phyloP scores from a whole-genome alignment of 2,113 vertebrate species.

The Chlorodrepanis virens region DNA sequence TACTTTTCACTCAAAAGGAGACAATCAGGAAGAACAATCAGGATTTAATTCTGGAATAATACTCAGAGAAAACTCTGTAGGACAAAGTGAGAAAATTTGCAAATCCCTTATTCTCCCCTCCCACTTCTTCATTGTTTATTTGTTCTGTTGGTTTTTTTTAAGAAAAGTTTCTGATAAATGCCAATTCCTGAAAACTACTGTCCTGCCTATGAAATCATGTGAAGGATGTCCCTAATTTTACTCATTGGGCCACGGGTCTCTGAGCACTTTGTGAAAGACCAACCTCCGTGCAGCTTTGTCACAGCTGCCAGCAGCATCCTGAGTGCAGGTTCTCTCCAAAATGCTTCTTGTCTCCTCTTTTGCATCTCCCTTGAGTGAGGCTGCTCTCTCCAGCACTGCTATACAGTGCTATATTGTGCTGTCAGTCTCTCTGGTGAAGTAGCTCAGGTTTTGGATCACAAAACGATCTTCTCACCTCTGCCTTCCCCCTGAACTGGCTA shows the following conservation, averaged over 20 bases:
- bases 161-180: neutral
- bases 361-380: neutral
- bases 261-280: neutral
- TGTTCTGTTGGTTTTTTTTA: neutral
- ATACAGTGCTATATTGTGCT: neutral
- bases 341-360: neutral
- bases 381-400: neutral
- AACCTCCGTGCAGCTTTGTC: neutral
- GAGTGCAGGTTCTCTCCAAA: accelerated
- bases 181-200: neutral
- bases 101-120: neutral
- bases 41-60: neutral
- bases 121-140: neutral
- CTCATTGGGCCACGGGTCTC: neutral
- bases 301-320: accelerated
- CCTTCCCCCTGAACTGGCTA: neutral
- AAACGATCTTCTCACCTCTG: neutral
- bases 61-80: neutral
- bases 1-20: neutral
- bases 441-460: neutral
- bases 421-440: neutral
- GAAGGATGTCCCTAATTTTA: neutral
- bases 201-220: neutral
- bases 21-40: neutral
- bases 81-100: neutral